These are phyloP conservation scores for Brachionus rubens DNA, from an alignment of 1,140 invertebrate genomes.

Conservation along the genomic window DNA sequence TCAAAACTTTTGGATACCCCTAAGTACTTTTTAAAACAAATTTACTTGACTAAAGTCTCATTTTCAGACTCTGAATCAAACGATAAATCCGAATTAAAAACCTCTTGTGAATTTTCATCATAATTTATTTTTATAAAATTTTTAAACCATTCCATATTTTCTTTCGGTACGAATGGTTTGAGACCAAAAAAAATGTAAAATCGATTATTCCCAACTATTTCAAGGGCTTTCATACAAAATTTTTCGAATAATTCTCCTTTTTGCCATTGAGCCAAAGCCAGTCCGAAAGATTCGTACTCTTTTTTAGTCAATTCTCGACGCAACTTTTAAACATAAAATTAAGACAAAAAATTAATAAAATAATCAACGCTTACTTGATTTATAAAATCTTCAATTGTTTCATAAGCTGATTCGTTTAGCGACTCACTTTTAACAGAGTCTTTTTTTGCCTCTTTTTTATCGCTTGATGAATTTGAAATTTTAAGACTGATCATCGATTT, in stretches of 20 bases:
- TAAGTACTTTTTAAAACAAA: too few relatives aligned
- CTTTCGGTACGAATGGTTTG: conserved; percentile 25
- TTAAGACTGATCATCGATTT: conserved; percentile 20
- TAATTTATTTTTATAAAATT: conserved; percentile 23
- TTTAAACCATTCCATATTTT: conserved; percentile 27
- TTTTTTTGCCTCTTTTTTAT: background rate
- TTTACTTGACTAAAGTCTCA: background rate
- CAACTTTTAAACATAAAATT: background rate
- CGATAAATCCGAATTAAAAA: background rate
- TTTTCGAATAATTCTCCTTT: conserved; percentile 29
- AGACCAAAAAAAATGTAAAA: conserved; percentile 26
- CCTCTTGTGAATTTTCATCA: background rate
- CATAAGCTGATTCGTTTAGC: conserved; percentile 14
- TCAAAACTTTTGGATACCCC: too few relatives aligned
- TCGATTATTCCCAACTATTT: background rate
- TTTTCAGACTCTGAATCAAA: conserved; percentile 4
- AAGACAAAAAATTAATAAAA: background rate
- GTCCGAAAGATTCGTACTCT: background rate
- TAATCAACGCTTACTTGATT: background rate
- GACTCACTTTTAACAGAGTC: background rate
- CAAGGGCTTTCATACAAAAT: conserved; percentile 18
- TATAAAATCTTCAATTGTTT: conserved; percentile 27
- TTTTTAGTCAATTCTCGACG: conserved; percentile 9
- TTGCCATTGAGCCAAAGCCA: conserved; percentile 26
- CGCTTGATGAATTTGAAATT: background rate